Percentiles rank a stretch among this genome's conserved stretches.
Conservation (phyloP, 2,888 invertebrate genomes). For the Standfussiana lucernea region DNA sequence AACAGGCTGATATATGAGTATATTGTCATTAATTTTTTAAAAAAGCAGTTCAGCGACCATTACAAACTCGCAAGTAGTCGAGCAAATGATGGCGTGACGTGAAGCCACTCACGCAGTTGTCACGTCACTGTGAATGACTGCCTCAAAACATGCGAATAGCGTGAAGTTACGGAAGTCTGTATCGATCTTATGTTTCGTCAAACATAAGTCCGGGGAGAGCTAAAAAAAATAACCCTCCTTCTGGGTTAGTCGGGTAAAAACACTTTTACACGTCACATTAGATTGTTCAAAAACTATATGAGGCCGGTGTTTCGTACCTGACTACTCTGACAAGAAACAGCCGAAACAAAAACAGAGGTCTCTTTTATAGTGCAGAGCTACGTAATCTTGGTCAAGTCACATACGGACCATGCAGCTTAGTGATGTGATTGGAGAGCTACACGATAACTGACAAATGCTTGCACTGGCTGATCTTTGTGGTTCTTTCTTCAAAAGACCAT, state of each 20-base stretch:
- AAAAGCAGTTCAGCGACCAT: neutral
- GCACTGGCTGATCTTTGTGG: too few species aligned
- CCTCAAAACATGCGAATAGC: conserved; percentile 33
- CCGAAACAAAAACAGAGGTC: neutral
- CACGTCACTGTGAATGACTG: conserved; percentile 31
- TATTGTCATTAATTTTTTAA: neutral
- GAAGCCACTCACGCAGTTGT: conserved; percentile 35
- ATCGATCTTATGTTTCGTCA: neutral
- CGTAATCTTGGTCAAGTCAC: neutral
- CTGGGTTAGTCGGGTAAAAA: too few species aligned
- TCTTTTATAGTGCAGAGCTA: neutral
- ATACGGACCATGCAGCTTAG: neutral
- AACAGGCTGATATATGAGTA: neutral
- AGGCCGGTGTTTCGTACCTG: neutral
- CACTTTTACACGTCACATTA: neutral
- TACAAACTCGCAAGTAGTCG: neutral
- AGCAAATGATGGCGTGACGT: conserved; percentile 25
- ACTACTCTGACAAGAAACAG: neutral
- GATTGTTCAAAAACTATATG: neutral
- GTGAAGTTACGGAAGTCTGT: neutral
- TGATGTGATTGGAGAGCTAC: neutral
- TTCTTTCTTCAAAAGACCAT: too few species aligned
- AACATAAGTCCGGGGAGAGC: neutral
- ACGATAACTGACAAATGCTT: too few species aligned
- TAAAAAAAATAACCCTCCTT: too few species aligned